Percentiles rank a stretch among this genome's conserved stretches.
phyloP scores from a whole-genome alignment of 2,797 vertebrate genomes.

The Sphenodon punctatus region DNA sequence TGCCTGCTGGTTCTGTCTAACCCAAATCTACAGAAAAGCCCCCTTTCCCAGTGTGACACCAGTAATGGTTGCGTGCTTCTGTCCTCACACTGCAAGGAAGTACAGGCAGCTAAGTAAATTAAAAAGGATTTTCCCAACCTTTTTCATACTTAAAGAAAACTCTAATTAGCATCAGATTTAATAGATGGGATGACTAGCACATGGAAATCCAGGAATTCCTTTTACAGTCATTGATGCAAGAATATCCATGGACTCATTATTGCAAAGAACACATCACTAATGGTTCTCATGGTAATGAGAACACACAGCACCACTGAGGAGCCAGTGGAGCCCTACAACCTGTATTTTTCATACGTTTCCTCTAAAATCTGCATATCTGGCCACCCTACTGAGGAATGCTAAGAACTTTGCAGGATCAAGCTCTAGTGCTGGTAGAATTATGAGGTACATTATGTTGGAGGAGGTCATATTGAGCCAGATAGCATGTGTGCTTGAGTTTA shows the following conservation, averaged over 20 bases:
- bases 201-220: not conserved
- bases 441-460: accelerated
- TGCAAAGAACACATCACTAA: not conserved
- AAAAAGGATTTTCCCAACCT: too few species aligned
- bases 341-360: too few species aligned
- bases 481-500: not conserved
- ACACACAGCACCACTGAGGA: not conserved
- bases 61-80: too few species aligned
- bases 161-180: not conserved
- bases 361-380: too few species aligned
- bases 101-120: too few species aligned
- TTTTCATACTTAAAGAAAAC: too few species aligned
- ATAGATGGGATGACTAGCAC: not conserved
- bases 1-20: too few species aligned
- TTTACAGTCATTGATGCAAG: not conserved
- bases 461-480: not conserved
- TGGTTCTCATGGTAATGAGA: not conserved
- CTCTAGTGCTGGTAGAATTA: accelerated
- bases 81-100: too few species aligned
- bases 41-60: too few species aligned
- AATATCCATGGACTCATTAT: not conserved
- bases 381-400: too few species aligned
- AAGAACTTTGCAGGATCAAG: not conserved
- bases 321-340: too few species aligned
- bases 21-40: too few species aligned